Evolutionary conservation across 2,113 vertebrate species (phyloP).

Genomic region (Calidris pugnax): DNA sequence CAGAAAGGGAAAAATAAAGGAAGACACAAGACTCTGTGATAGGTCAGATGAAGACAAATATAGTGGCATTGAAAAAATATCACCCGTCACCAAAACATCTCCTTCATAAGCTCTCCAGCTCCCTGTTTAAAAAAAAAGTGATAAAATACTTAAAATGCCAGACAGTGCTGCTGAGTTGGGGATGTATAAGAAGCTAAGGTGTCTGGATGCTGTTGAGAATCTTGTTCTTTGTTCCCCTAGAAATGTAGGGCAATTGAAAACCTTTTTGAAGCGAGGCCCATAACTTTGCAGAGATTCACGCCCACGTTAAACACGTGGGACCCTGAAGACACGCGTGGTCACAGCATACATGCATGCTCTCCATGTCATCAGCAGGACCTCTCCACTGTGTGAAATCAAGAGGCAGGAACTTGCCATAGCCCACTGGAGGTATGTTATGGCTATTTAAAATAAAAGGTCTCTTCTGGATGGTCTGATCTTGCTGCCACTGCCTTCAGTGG

Average conservation of each 20-base stretch:
- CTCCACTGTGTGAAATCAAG: background rate
- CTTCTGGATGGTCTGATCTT: background rate
- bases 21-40: background rate
- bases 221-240: background rate
- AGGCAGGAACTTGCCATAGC: background rate
- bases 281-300: background rate
- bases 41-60: background rate
- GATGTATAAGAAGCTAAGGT: background rate
- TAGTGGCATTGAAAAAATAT: background rate
- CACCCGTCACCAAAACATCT: background rate
- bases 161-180: background rate
- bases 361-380: background rate
- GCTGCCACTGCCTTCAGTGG: background rate
- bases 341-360: background rate
- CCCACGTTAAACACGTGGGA: rapidly evolving
- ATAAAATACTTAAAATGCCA: background rate
- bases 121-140: background rate
- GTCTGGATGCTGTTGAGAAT: background rate
- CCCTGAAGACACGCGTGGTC: background rate
- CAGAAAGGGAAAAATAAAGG: background rate
- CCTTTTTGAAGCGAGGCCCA: background rate
- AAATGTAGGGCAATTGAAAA: background rate
- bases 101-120: background rate
- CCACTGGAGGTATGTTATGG: background rate
- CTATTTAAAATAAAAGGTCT: background rate